Evolutionary conservation across 2,888 invertebrate genomes (phyloP), one percentile per base, ranked within the genome.

Genomic region (Ectemnius continuus): DNA sequence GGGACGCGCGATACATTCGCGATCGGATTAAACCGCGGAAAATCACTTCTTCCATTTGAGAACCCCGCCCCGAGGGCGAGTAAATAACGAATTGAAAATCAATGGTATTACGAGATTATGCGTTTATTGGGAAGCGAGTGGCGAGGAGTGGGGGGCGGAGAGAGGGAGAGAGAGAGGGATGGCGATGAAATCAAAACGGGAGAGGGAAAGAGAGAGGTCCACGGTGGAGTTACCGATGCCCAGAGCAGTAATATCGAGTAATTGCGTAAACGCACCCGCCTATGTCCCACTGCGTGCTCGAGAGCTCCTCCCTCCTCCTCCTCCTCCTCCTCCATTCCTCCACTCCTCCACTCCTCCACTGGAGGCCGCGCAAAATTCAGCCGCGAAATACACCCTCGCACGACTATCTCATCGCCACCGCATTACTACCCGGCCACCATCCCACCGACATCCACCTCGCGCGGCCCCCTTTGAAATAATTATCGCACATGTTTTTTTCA

Each of bases 11-110:
- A 36, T 36, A 6, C 69, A 73, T 70, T 71, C 73, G 71, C 70
- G 72, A 67, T 61, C 61, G 79, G 81, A 82, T 82, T 82, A 80
- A 78, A 81, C 77, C 70, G 74, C 73, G 72, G 76, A 73, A 80
- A 81, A 81, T 81, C 81, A 79, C 77, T 82, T 77, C 77, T 79
- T 77, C 78, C 81, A 78, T 83, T 84, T 81, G 81, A 81, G 82
- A 84, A 84, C 78, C 76, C 79, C 79, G 48, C 73, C 73, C 36
- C 36, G 74, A 67, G 78, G 70, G 67, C 75, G 76, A 71, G 76
- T 80, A 82, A 86, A 86, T 86, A 86, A 86, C 85, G 82, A 85
- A 85, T 85, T 84, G 86, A 86, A 85, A 86, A 86, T 85, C 86
- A 85, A 86, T 86, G 84, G 83, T 75, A 84, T 85, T 84, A 83